Percentiles rank a stretch among this genome's conserved stretches.
Evolutionary conservation across 2,797 vertebrate species (phyloP).

Genomic region (Hydrolagus colliei): DNA sequence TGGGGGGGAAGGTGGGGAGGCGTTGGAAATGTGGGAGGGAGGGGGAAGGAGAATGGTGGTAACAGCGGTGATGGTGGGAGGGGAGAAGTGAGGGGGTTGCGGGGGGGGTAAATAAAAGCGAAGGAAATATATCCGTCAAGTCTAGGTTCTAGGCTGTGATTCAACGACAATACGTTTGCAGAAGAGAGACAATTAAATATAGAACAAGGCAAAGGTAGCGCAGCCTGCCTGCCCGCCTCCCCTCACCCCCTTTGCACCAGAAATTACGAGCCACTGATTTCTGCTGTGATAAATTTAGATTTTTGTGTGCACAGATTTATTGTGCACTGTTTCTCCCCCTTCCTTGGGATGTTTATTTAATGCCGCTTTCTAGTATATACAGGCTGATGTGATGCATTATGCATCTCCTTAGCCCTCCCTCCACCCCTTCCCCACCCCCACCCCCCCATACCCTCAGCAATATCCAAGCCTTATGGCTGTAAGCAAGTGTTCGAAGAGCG

Average conservation of each 20-base stretch:
- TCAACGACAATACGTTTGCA: neutral
- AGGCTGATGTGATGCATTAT: slow-evolving; percentile 5
- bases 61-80: no score
- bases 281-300: slow-evolving; percentile 11
- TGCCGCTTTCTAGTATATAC: neutral
- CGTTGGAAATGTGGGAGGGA: no score
- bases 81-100: no score
- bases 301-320: slow-evolving; percentile 4
- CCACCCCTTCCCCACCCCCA: no score
- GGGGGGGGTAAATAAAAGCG: neutral
- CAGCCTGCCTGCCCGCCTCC: no score
- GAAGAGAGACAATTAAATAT: neutral
- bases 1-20: no score
- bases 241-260: neutral
- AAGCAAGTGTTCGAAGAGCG: no score
- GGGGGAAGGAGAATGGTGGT: no score
- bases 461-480: no score
- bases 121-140: neutral
- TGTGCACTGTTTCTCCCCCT: neutral
- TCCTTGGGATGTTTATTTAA: slow-evolving; percentile 5
- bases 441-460: no score
- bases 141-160: neutral
- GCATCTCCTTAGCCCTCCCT: neutral
- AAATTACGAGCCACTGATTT: neutral
- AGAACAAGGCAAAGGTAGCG: neutral